Percentiles rank a stretch among this genome's conserved stretches.
These are phyloP conservation scores for Eubasilissa splendida DNA, from an alignment of 2,888 invertebrate species.

Conservation along the genomic window DNA sequence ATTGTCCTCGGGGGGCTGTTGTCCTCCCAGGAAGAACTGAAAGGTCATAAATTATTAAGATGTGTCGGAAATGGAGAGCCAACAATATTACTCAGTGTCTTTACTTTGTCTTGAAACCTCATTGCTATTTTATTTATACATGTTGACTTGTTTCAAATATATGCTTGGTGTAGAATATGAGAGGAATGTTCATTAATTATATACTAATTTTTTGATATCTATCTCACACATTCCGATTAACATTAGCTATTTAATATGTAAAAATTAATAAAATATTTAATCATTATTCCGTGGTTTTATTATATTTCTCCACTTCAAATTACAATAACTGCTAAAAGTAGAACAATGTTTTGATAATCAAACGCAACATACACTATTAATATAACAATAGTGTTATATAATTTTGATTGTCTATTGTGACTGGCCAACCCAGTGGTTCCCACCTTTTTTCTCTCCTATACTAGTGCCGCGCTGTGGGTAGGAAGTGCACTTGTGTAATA, in stretches of 20 bases:
- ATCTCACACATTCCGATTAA: constrained; percentile 34
- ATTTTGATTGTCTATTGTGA: too few relatives aligned
- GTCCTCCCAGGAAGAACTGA: neutral
- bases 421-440: too few relatives aligned
- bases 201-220: constrained; percentile 23
- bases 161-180: constrained; percentile 5
- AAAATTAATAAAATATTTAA: constrained; percentile 29
- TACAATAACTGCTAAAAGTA: too few relatives aligned
- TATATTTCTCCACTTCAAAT: neutral
- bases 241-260: constrained; percentile 26
- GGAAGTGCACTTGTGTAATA: too few relatives aligned
- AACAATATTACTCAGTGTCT: constrained; percentile 13
- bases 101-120: neutral
- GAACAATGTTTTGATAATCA: too few relatives aligned
- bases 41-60: neutral
- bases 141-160: constrained; percentile 21
- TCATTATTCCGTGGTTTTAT: neutral
- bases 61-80: neutral
- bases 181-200: constrained; percentile 28
- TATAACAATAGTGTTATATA: too few relatives aligned
- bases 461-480: too few relatives aligned
- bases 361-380: too few relatives aligned
- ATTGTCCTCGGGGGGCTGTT: neutral
- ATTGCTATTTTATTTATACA: constrained; percentile 20
- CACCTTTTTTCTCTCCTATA: too few relatives aligned